Evolutionary conservation across 2,113 vertebrate species (phyloP).

Genomic region (Seriola rivoliana): DNA sequence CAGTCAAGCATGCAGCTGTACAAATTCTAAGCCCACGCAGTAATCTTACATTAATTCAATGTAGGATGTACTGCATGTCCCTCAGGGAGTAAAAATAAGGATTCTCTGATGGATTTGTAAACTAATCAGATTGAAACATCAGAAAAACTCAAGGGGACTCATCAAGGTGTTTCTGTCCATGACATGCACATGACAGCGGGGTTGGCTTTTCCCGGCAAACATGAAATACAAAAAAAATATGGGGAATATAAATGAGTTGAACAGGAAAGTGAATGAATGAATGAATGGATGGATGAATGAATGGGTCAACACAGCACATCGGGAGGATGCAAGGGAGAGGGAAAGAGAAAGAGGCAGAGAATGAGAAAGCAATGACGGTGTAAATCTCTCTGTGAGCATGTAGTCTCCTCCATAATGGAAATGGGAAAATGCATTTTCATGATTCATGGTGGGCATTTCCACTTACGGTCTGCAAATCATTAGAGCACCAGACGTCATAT

Average conservation of each 20-base stretch:
- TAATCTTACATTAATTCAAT: slow-evolving; percentile 59
- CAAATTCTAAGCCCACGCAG: slow-evolving; percentile 34
- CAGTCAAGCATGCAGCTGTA: slow-evolving; percentile 44
- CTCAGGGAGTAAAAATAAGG: slow-evolving; percentile 33
- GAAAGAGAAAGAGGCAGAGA: slow-evolving; percentile 34
- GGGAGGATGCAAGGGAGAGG: slow-evolving; percentile 14
- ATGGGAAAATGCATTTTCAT: slow-evolving; percentile 79
- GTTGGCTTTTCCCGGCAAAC: slow-evolving; percentile 23
- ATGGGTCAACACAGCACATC: slow-evolving; percentile 31
- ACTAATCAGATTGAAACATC: slow-evolving; percentile 58
- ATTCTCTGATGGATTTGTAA: slow-evolving; percentile 66
- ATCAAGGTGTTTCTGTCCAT: slow-evolving; percentile 31
- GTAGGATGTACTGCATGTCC: slow-evolving; percentile 40
- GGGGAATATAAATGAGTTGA: slow-evolving; percentile 49
- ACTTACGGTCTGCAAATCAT: slow-evolving; percentile 79
- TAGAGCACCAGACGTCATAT: slow-evolving; percentile 76
- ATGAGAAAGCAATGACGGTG: slow-evolving; percentile 62
- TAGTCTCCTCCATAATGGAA: slow-evolving; percentile 73
- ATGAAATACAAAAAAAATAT: slow-evolving; percentile 21
- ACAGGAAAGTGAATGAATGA: slow-evolving; percentile 8
- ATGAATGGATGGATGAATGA: neutral
- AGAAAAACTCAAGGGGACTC: slow-evolving; percentile 38
- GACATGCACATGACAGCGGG: neutral
- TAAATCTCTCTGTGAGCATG: slow-evolving; percentile 79
- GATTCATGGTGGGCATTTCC: slow-evolving; percentile 82